Percentiles rank a stretch among this genome's conserved stretches.
phyloP scores from a whole-genome alignment of 2,888 invertebrate species.

The Cheilosia soror region DNA sequence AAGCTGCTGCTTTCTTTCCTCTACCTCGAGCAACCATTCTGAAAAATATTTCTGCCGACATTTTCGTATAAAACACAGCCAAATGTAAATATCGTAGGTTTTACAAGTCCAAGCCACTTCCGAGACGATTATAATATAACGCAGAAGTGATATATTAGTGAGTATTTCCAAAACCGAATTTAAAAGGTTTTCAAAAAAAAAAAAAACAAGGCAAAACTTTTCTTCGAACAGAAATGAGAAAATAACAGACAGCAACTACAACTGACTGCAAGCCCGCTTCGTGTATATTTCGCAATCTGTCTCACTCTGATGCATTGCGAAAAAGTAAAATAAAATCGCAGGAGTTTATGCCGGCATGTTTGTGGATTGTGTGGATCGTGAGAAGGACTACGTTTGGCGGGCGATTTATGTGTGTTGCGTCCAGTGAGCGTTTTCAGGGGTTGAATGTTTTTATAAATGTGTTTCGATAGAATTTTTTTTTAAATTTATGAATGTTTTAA shows the following conservation, averaged over 20 bases:
- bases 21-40: slow-evolving; percentile 64
- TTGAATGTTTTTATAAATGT: slow-evolving; percentile 14
- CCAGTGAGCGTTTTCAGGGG: not conserved
- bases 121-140: not conserved
- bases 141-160: slow-evolving; percentile 20
- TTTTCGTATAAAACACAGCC: not conserved
- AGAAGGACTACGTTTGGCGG: slow-evolving; percentile 51
- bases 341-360: slow-evolving; percentile 46
- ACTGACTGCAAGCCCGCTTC: slow-evolving; percentile 59
- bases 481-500: not conserved
- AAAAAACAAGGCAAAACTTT: slow-evolving; percentile 53
- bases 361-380: slow-evolving; percentile 65
- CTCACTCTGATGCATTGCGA: slow-evolving; percentile 35
- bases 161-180: slow-evolving; percentile 21
- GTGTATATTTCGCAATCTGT: slow-evolving; percentile 26
- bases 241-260: slow-evolving; percentile 59
- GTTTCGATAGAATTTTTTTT: slow-evolving; percentile 1
- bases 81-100: not conserved
- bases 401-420: slow-evolving; percentile 1
- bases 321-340: slow-evolving; percentile 17
- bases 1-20: slow-evolving; percentile 63
- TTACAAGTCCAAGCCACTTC: not conserved
- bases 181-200: slow-evolving; percentile 35
- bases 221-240: no score
- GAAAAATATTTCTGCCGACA: slow-evolving; percentile 24